Conservation (phyloP, 1,140 invertebrate genomes). For the Physella acuta region DNA sequence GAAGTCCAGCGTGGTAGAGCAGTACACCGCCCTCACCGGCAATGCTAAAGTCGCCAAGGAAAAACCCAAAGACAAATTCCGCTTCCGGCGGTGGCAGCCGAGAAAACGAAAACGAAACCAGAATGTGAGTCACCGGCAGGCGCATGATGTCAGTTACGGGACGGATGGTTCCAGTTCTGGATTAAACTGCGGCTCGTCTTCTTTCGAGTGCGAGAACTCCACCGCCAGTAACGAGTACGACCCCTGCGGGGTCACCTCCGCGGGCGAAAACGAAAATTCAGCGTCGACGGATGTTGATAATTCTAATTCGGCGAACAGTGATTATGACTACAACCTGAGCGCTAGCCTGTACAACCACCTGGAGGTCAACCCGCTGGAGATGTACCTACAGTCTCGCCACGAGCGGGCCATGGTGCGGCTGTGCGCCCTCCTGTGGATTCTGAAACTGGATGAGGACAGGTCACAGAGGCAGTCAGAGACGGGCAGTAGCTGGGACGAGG, state of each 20-base stretch:
- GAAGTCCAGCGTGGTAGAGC: background rate
- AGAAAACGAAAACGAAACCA: background rate
- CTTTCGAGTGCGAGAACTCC: background rate
- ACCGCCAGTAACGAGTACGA: constrained; percentile 14
- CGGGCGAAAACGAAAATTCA: background rate
- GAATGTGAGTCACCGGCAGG: background rate
- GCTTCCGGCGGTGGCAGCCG: constrained; percentile 4
- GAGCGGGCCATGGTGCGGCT: constrained; percentile 51
- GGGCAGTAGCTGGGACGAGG: constrained; percentile 15
- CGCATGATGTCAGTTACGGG: background rate
- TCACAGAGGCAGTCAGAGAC: constrained; percentile 6
- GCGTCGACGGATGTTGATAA: background rate
- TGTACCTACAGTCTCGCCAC: constrained; percentile 40
- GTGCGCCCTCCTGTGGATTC: constrained; percentile 53
- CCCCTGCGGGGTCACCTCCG: background rate
- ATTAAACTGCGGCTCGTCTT: constrained; percentile 1
- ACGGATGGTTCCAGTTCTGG: constrained; percentile 13
- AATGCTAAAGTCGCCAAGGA: background rate
- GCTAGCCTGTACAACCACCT: constrained; percentile 2
- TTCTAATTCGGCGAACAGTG: background rate
- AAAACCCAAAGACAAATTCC: constrained; percentile 13
- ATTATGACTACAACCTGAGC: constrained; percentile 25
- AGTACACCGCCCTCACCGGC: background rate
- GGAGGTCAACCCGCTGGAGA: constrained; percentile 33
- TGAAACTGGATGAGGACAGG: constrained; percentile 50